Base-by-base conservation (phyloP, 2,113 vertebrate species). In the Sturnira hondurensis region DNA sequence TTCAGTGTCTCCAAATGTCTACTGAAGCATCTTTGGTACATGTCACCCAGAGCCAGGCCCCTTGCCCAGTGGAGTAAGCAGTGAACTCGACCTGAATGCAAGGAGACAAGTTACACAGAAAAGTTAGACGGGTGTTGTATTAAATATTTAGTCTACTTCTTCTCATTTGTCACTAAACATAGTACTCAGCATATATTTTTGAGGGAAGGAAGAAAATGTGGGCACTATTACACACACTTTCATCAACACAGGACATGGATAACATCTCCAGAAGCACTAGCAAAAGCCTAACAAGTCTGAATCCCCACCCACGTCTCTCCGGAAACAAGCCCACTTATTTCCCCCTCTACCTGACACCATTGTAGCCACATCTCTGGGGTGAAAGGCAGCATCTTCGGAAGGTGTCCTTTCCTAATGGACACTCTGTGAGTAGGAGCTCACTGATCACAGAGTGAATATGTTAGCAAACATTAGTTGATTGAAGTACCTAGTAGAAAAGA, bases 101-200 rank as follows among this genome's bases (percentile, higher is more conserved):
- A 88, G 5, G 11, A 80, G 33, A 88, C 68, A 4, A 33, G 5
- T 70, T 81, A 43, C 0, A 10, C 43, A 87, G 13, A 58, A 56
- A 56, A 56, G 7, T 63, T 31, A 85, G 6, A 47, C 4, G 61
- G 9, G 47, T 4, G 77, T 83, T 54, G 7, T 38, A 26, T 78
- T 63, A 52, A 52, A 33, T 61, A 80, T 73, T 84, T 65, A 85
- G 87, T 70, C 5, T 33, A 36, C 24, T 43, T 83, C 74, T 86
- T 92, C 54, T 89, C 41, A 86, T 86, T 50, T 83, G 78, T 82
- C 65, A 86, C 43, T 86, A 82, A 89, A 82, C 82, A 58, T 76
- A 41, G 17, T 68, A 74, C 14, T 76, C 31, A 41, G 77, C 3
- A 77, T 43, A 38, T 28, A 43, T 16, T 91, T 95, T 87, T 82